phyloP scores from a whole-genome alignment of 2,888 invertebrate genomes.

The Thelaira solivaga region DNA sequence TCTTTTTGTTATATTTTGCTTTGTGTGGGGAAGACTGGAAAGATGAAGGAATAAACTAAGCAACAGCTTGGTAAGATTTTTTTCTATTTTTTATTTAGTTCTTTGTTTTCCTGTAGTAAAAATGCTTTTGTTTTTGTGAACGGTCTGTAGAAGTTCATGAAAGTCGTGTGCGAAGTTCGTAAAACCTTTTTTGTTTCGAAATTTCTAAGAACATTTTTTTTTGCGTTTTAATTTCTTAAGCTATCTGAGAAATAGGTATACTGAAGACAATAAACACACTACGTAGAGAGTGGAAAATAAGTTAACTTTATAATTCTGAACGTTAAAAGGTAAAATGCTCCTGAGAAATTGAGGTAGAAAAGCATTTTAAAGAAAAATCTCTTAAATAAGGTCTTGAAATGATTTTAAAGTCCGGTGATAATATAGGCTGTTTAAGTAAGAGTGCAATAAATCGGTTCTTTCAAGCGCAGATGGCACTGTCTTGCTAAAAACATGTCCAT shows the following conservation, averaged over 20 bases:
- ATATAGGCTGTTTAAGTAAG: too few relatives aligned
- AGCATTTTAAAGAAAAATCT: too few relatives aligned
- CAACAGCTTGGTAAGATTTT: conserved; percentile 26
- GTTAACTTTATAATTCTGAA: too few relatives aligned
- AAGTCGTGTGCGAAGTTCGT: conserved; percentile 63
- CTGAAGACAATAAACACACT: not conserved
- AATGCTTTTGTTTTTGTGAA: conserved; percentile 21
- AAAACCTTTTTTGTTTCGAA: conserved; percentile 42
- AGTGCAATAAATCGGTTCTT: too few relatives aligned
- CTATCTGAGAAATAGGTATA: not conserved
- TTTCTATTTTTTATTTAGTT: too few relatives aligned
- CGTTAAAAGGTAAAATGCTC: too few relatives aligned
- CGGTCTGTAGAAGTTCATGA: conserved; percentile 57
- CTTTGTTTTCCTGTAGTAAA: conserved; percentile 18
- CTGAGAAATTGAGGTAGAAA: too few relatives aligned
- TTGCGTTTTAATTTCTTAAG: not conserved
- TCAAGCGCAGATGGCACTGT: too few relatives aligned
- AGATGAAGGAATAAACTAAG: not conserved
- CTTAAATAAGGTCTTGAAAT: too few relatives aligned
- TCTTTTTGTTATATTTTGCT: conserved; percentile 6
- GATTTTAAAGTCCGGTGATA: too few relatives aligned
- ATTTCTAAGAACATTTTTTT: conserved; percentile 23
- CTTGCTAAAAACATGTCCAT: too few relatives aligned
- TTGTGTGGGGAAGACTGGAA: not conserved
- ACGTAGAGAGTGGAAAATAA: too few relatives aligned